Conservation (phyloP, 2,113 vertebrate species). For the Colistium nudipinnis region DNA sequence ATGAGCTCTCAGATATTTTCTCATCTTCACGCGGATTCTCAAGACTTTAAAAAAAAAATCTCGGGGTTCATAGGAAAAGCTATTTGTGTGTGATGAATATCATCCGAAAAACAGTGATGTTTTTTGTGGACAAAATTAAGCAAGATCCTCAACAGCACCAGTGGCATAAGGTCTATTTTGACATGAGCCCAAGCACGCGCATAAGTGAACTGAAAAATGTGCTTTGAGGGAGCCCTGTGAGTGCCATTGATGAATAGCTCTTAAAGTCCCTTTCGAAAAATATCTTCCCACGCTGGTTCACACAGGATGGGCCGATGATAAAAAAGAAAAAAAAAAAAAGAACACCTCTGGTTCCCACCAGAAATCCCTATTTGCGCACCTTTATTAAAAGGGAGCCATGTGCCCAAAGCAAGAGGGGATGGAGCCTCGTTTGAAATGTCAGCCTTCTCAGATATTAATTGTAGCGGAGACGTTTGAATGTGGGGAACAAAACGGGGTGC, state of each 20-base stretch:
- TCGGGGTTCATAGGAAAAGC: background rate
- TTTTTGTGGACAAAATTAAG: too few species aligned
- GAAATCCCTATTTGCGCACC: constrained; percentile 55
- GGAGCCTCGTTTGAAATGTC: constrained; percentile 72
- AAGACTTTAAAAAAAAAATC: constrained; percentile 5
- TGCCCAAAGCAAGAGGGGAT: constrained; percentile 64
- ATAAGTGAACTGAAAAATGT: too few species aligned
- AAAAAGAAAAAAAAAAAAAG: constrained; percentile 46
- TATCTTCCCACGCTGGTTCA: too few species aligned
- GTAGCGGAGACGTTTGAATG: constrained; percentile 74
- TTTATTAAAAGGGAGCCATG: constrained; percentile 60
- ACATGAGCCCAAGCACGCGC: too few species aligned
- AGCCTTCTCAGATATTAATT: constrained; percentile 73
- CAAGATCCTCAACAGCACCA: too few species aligned
- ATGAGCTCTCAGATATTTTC: background rate
- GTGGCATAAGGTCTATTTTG: background rate
- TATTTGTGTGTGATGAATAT: too few species aligned
- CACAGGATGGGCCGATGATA: background rate
- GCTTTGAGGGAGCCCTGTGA: constrained; percentile 6
- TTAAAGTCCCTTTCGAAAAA: too few species aligned
- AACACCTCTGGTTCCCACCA: constrained; percentile 29
- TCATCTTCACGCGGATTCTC: background rate
- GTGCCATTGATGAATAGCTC: constrained; percentile 18
- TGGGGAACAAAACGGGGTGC: constrained; percentile 69
- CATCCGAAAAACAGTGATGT: too few species aligned